A percentile compares a stretch with the other conserved stretches of the same genome.
phyloP scores from a whole-genome alignment of 1,140 invertebrate species.

The Calliphora vicina region DNA sequence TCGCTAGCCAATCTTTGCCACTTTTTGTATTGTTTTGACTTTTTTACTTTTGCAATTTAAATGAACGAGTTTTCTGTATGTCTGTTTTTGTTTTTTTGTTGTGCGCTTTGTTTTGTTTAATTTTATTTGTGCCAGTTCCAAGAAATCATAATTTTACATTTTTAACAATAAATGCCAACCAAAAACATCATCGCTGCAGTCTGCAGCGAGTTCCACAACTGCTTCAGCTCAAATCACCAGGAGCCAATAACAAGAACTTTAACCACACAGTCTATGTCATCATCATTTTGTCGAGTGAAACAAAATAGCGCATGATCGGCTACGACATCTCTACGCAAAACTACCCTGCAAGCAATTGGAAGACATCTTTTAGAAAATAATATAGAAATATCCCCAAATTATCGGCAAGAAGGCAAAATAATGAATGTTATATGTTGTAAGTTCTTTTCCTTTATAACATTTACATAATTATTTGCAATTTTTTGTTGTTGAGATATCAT shows the following conservation, averaged over 20 bases:
- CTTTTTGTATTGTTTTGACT: slow-evolving; percentile 19
- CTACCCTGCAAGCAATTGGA: not conserved
- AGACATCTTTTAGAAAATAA: too few relatives aligned
- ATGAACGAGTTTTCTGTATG: slow-evolving; percentile 36
- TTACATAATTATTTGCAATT: too few relatives aligned
- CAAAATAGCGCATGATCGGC: not conserved
- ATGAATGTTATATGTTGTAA: too few relatives aligned
- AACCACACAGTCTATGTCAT: not conserved
- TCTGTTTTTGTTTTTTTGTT: not conserved
- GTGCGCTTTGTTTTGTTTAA: not conserved
- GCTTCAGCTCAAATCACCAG: not conserved
- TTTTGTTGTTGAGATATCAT: too few relatives aligned
- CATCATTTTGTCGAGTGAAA: not conserved
- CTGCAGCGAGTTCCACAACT: not conserved
- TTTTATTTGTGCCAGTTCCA: slow-evolving; percentile 27
- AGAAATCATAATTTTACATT: slow-evolving; percentile 40
- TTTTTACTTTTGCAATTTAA: slow-evolving; percentile 37
- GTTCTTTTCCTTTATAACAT: too few relatives aligned
- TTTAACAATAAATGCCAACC: slow-evolving; percentile 39
- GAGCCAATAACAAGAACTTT: not conserved
- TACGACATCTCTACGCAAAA: not conserved
- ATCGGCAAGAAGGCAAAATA: too few relatives aligned
- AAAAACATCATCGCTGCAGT: not conserved
- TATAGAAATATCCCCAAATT: too few relatives aligned
- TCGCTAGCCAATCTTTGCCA: not conserved